These are phyloP conservation scores for Nasonia vitripennis DNA, from an alignment of 1,140 invertebrate species.

Conservation along the genomic window DNA sequence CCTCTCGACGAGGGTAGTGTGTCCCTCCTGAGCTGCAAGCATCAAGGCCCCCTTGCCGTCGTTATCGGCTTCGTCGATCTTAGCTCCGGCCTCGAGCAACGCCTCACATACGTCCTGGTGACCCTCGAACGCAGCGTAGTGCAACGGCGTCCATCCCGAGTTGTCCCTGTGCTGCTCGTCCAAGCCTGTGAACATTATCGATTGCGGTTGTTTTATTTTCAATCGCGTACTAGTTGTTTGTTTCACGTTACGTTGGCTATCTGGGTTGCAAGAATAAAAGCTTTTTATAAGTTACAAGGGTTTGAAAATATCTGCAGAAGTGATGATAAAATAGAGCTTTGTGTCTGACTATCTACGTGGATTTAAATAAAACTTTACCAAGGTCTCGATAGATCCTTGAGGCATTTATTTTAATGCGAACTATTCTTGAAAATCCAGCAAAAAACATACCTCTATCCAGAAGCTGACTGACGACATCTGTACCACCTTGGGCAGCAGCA, in stretches of 20 bases:
- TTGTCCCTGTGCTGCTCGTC: slow-evolving; percentile 94
- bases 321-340: too few relatives aligned
- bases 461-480: slow-evolving; percentile 90
- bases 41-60: slow-evolving; percentile 94
- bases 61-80: slow-evolving; percentile 93
- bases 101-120: slow-evolving; percentile 92
- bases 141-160: slow-evolving; percentile 95
- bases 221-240: neutral
- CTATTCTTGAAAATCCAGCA: neutral
- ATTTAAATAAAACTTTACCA: neutral
- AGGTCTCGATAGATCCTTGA: neutral
- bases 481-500: slow-evolving; percentile 89
- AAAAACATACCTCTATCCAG: slow-evolving; percentile 82
- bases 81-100: slow-evolving; percentile 92
- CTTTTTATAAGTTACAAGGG: neutral
- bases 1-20: slow-evolving; percentile 82
- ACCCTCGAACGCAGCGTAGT: slow-evolving; percentile 95
- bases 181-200: slow-evolving; percentile 76
- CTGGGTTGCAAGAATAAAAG: neutral
- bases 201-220: neutral
- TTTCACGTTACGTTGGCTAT: neutral
- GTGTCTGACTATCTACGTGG: neutral
- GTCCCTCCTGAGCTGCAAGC: slow-evolving; percentile 92
- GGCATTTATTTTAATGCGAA: too few relatives aligned
- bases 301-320: neutral